A percentile compares a stretch with the other conserved stretches of the same genome.
Evolutionary conservation across 2,888 invertebrate genomes (phyloP).

Genomic region (Spisula solida): DNA sequence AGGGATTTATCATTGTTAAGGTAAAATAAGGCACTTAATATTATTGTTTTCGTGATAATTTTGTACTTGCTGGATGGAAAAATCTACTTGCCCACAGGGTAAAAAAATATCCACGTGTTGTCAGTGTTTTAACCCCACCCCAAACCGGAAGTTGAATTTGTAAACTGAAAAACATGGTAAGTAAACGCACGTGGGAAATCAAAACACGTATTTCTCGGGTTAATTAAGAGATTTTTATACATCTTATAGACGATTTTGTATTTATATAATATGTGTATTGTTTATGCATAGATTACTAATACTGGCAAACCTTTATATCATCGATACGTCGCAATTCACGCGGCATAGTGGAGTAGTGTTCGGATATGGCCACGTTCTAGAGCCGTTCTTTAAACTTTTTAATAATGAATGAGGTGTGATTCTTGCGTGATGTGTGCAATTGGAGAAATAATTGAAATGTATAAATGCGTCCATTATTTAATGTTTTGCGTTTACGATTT

Average conservation of each 20-base stretch:
- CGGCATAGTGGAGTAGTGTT: background rate
- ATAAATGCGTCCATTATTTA: too few relatives aligned
- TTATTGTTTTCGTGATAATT: too few relatives aligned
- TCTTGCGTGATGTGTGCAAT: too few relatives aligned
- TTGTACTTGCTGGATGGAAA: too few relatives aligned
- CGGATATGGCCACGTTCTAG: background rate
- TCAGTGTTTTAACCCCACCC: background rate
- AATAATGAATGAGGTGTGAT: too few relatives aligned
- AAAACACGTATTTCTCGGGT: background rate
- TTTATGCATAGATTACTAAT: background rate
- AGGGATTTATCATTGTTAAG: too few relatives aligned
- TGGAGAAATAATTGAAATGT: too few relatives aligned
- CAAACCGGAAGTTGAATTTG: slow-evolving; percentile 2
- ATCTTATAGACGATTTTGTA: background rate
- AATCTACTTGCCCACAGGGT: too few relatives aligned
- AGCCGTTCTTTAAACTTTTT: slow-evolving; percentile 21
- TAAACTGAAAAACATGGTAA: slow-evolving; percentile 14
- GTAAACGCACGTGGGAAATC: background rate
- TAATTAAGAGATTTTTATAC: background rate
- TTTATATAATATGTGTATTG: background rate
- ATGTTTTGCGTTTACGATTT: too few relatives aligned
- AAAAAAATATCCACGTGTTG: too few relatives aligned
- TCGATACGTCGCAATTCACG: background rate
- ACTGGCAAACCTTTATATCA: background rate
- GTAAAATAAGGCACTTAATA: too few relatives aligned